Evolutionary conservation across 37 sponge, comb jelly and placozoan genomes (phyloP).

Genomic region (Cliona cf. orientalis): DNA sequence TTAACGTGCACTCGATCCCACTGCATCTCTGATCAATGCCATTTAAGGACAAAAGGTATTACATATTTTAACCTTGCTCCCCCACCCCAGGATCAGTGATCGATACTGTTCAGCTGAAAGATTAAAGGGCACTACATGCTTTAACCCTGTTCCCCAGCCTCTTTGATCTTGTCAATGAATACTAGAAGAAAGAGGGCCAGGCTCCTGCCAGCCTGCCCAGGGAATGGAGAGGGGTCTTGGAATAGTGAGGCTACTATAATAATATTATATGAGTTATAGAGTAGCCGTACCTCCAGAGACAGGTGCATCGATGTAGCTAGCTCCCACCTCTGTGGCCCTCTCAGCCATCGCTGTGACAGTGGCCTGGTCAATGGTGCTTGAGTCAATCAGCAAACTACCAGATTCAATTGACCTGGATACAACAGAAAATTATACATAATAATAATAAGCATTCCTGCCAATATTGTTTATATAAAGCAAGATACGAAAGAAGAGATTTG

Average conservation of each 20-base stretch:
- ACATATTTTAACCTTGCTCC: too few relatives aligned
- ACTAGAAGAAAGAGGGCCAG: too few relatives aligned
- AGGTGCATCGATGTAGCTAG: conserved; percentile 89
- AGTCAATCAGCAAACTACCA: conserved; percentile 90
- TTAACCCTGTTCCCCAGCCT: too few relatives aligned
- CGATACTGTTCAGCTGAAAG: too few relatives aligned
- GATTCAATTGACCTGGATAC: conserved; percentile 34
- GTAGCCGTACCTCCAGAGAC: conserved; percentile 99
- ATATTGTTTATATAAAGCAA: background rate
- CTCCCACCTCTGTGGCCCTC: conserved; percentile 47
- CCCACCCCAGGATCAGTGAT: too few relatives aligned
- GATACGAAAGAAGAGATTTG: background rate
- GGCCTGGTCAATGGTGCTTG: conserved; percentile 89
- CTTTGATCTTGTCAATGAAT: too few relatives aligned
- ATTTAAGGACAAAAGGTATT: too few relatives aligned
- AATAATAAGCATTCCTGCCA: background rate
- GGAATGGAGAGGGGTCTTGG: background rate
- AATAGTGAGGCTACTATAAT: background rate
- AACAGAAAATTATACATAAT: background rate
- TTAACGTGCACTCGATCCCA: too few relatives aligned
- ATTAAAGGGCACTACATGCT: too few relatives aligned
- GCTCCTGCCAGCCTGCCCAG: too few relatives aligned
- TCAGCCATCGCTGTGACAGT: conserved; percentile 64
- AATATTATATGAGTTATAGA: too few relatives aligned
- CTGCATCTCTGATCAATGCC: too few relatives aligned